Evolutionary conservation across 2,888 invertebrate genomes (phyloP).

Genomic region (Apamea epomidion): DNA sequence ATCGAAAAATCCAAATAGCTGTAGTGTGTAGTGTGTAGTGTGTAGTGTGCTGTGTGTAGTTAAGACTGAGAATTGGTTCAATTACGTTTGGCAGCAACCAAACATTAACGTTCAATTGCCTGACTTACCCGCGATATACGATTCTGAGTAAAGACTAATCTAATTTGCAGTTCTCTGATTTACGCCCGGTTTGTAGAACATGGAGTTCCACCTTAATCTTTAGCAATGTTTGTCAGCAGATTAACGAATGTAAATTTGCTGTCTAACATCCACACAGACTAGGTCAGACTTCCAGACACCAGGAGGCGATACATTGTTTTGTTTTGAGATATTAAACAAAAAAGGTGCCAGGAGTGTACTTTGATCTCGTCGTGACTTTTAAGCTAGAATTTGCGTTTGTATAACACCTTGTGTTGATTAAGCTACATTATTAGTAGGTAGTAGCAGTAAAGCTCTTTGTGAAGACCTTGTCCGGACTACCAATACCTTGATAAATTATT

Average conservation of each 20-base stretch:
- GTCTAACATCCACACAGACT: not conserved
- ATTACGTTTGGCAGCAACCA: not conserved
- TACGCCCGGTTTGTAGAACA: not conserved
- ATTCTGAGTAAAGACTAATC: constrained; percentile 1
- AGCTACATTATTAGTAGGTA: not conserved
- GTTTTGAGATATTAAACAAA: too few relatives aligned
- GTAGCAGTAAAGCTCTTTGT: not conserved
- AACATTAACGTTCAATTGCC: not conserved
- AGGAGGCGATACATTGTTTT: too few relatives aligned
- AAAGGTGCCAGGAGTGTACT: not conserved
- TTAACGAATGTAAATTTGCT: constrained; percentile 2
- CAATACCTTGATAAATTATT: not conserved
- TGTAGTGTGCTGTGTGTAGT: too few relatives aligned
- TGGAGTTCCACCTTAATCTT: not conserved
- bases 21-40: too few relatives aligned
- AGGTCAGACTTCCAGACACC: not conserved
- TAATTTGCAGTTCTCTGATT: constrained; percentile 15
- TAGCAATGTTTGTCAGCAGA: constrained; percentile 1
- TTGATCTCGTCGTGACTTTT: too few relatives aligned
- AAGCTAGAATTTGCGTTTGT: not conserved
- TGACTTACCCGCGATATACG: not conserved
- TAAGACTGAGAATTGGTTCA: not conserved
- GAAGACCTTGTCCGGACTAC: not conserved
- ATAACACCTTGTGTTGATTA: not conserved
- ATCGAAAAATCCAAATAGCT: not conserved